Evolutionary conservation across 2,888 invertebrate species (phyloP).

Genomic region (Sphinx pinastri): DNA sequence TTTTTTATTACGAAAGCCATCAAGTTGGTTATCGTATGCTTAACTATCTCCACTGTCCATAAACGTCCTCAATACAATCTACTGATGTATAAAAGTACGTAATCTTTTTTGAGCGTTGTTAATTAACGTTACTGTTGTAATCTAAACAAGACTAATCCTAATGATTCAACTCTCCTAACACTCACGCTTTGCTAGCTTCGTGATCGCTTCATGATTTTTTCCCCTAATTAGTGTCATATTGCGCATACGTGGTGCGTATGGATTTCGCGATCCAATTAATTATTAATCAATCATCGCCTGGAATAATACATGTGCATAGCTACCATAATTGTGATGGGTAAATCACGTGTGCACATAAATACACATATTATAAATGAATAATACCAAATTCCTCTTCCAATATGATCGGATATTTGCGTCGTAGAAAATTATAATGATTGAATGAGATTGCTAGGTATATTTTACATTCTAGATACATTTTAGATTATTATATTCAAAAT

Average conservation of each 20-base stretch:
- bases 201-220: constrained; percentile 2
- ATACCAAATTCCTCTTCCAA: not conserved
- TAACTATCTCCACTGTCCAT: too few species aligned
- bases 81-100: too few species aligned
- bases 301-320: not conserved
- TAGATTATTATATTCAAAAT: not conserved
- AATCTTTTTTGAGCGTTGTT: too few species aligned
- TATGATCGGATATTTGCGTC: not conserved
- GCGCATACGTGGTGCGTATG: not conserved
- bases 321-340: constrained; percentile 4
- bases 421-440: not conserved
- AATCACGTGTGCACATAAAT: not conserved
- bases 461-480: not conserved
- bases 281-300: constrained; percentile 12
- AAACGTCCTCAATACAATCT: too few species aligned
- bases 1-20: too few species aligned
- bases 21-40: too few species aligned
- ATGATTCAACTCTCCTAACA: not conserved
- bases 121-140: too few species aligned
- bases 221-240: constrained; percentile 3
- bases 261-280: constrained; percentile 11
- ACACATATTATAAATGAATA: not conserved
- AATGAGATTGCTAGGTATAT: not conserved
- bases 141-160: not conserved
- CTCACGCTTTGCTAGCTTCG: not conserved